A percentile compares a stretch with the other conserved stretches of the same genome.
Evolutionary conservation across 2,888 invertebrate genomes (phyloP).

Genomic region (Trichogramma evanescens): DNA sequence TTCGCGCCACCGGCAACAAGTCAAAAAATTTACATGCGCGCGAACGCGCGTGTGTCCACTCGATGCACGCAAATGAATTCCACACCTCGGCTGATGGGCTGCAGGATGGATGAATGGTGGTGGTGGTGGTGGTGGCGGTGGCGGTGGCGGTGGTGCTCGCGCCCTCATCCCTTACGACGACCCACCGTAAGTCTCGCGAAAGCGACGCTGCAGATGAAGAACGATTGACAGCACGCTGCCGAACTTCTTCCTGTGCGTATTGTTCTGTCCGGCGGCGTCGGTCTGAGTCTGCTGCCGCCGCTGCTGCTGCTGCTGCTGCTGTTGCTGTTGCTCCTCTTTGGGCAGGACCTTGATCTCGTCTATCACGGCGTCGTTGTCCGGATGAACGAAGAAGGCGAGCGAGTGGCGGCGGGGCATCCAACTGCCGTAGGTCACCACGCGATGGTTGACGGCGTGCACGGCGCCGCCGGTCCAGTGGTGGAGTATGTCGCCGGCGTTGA

Average conservation of each 20-base stretch:
- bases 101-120: too few relatives aligned
- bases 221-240: constrained; percentile 63
- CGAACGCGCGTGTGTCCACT: too few relatives aligned
- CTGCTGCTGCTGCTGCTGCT: constrained; percentile 45
- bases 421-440: constrained; percentile 65
- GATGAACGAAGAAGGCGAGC: constrained; percentile 71
- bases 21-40: too few relatives aligned
- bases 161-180: background rate
- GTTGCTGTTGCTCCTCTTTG: constrained; percentile 33
- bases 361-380: constrained; percentile 55
- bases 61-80: too few relatives aligned
- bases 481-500: constrained; percentile 69
- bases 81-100: too few relatives aligned
- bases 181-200: constrained; percentile 60
- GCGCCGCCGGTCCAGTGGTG: constrained; percentile 67
- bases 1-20: too few relatives aligned
- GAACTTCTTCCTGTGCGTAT: constrained; percentile 39
- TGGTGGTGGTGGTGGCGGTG: too few relatives aligned
- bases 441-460: constrained; percentile 65
- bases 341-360: constrained; percentile 47
- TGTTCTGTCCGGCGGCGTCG: too few relatives aligned
- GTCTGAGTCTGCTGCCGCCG: constrained; percentile 39
- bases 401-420: constrained; percentile 64
- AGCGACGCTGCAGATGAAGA: constrained; percentile 64
- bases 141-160: too few relatives aligned